These are phyloP conservation scores for Geococcyx californianus DNA, from an alignment of 2,113 vertebrate genomes.

Conservation along the genomic window DNA sequence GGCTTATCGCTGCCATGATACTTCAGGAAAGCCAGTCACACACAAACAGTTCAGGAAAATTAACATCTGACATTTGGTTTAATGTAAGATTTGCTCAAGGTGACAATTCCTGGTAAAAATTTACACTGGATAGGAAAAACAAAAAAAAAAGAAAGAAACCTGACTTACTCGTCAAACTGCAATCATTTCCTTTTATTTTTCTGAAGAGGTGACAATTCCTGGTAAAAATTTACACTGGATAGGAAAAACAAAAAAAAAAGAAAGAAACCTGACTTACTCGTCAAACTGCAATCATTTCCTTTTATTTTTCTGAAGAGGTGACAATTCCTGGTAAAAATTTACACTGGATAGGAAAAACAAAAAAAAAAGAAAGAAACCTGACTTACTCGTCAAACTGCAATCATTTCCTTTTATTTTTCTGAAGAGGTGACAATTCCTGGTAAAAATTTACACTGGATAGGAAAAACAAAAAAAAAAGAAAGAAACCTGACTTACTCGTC, in stretches of 20 bases:
- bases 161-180: too few species aligned
- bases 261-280: too few species aligned
- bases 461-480: not conserved
- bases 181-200: too few species aligned
- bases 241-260: not conserved
- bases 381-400: too few species aligned
- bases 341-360: not conserved
- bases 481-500: too few species aligned
- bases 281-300: too few species aligned
- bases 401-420: too few species aligned
- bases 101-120: conserved; percentile 64
- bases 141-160: not conserved
- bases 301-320: too few species aligned
- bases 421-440: conserved; percentile 53
- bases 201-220: conserved; percentile 55
- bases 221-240: conserved; percentile 40
- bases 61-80: conserved; percentile 41
- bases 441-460: conserved; percentile 37
- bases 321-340: conserved; percentile 60
- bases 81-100: conserved; percentile 47
- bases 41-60: conserved; percentile 6
- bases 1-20: not conserved
- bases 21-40: not conserved
- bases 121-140: not conserved
- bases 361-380: too few species aligned